Percentiles rank a stretch among this genome's conserved stretches.
Evolutionary conservation across 2,113 vertebrate genomes (phyloP).

Genomic region (Macroglossus sobrinus): DNA sequence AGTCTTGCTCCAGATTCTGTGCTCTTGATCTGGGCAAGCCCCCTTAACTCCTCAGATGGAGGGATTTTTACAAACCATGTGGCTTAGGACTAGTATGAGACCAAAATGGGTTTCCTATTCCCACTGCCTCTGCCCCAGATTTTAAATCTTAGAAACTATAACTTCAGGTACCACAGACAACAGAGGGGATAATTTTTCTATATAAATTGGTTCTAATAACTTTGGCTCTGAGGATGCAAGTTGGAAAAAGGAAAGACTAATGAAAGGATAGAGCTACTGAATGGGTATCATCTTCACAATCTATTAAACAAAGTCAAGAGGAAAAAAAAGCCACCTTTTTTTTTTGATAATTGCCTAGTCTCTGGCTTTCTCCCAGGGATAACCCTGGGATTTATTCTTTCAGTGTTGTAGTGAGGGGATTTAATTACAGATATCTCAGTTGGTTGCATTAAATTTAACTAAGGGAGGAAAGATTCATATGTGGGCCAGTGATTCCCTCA

Average conservation of each 20-base stretch:
- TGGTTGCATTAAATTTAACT: neutral
- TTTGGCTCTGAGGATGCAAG: neutral
- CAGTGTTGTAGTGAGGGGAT: neutral
- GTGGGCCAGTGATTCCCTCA: neutral
- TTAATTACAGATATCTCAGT: neutral
- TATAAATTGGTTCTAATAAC: neutral
- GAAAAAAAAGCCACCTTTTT: neutral
- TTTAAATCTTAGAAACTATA: neutral
- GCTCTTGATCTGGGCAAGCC: neutral
- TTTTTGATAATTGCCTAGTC: neutral
- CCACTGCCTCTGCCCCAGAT: neutral
- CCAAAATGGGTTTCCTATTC: neutral
- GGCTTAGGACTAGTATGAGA: neutral
- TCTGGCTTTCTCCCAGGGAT: neutral
- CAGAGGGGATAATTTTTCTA: neutral
- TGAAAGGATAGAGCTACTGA: neutral
- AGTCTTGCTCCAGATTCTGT: neutral
- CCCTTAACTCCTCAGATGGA: neutral
- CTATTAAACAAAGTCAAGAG: neutral
- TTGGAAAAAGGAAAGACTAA: neutral
- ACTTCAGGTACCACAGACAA: neutral
- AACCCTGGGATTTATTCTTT: neutral
- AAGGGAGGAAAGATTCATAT: neutral
- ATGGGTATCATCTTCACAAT: neutral
- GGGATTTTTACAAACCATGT: neutral